Conservation (phyloP, 2,797 vertebrate species). For the Tokudaia tokunoshimensis region DNA sequence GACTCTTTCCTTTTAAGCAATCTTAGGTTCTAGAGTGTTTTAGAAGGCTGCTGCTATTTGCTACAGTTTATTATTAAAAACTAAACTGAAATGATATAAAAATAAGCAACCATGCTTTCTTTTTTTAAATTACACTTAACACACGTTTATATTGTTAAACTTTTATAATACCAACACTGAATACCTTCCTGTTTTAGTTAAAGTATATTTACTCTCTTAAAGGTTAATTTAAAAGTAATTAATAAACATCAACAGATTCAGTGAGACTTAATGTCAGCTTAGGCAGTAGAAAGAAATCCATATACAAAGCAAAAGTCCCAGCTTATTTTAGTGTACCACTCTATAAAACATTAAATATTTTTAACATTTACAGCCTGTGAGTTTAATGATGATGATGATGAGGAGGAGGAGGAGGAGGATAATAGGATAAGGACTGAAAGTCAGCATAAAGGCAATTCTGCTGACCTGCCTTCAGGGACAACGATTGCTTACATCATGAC, state of each 20-base stretch:
- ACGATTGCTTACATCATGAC: neutral
- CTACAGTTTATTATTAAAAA: slow-evolving; percentile 41
- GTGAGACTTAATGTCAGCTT: slow-evolving; percentile 3
- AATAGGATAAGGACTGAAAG: neutral
- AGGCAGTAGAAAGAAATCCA: slow-evolving; percentile 16
- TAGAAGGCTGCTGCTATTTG: slow-evolving; percentile 20
- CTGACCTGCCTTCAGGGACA: neutral
- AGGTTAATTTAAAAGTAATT: slow-evolving; percentile 54
- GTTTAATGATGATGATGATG: neutral
- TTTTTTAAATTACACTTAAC: slow-evolving; percentile 32
- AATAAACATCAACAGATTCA: neutral
- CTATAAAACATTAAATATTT: slow-evolving; percentile 53
- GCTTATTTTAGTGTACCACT: neutral
- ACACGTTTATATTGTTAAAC: neutral
- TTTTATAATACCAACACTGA: slow-evolving; percentile 8
- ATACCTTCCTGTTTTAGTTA: neutral
- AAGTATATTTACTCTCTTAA: slow-evolving; percentile 43
- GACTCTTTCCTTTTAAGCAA: slow-evolving; percentile 38
- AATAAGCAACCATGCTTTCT: slow-evolving; percentile 51
- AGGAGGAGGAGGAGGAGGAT: neutral
- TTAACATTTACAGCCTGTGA: neutral
- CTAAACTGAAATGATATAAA: neutral
- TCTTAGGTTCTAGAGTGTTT: slow-evolving; percentile 25
- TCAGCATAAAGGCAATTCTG: neutral
- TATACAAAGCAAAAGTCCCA: neutral